phyloP scores from a whole-genome alignment of 2,797 vertebrate genomes.

The Paedocypris micromegethes region DNA sequence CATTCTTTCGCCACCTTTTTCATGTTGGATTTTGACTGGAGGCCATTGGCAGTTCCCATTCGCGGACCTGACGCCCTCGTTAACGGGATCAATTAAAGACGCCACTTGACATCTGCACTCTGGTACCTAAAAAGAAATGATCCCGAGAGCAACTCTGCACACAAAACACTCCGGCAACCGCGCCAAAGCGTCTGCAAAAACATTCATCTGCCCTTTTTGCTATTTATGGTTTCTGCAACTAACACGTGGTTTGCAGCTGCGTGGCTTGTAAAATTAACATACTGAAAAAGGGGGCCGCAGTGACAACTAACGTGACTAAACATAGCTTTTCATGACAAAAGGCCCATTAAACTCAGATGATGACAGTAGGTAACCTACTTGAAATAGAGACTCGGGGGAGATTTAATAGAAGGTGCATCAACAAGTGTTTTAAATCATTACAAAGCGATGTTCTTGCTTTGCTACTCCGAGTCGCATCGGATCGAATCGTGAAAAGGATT shows the following conservation, averaged over 20 bases:
- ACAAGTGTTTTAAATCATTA: too few relatives aligned
- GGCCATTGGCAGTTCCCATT: slow-evolving; percentile 52
- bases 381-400: slow-evolving; percentile 11
- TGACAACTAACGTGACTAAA: slow-evolving; percentile 16
- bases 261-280: slow-evolving; percentile 29
- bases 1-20: slow-evolving; percentile 50
- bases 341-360: slow-evolving; percentile 18
- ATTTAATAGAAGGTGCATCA: neutral
- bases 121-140: slow-evolving; percentile 45
- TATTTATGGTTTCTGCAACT: slow-evolving; percentile 16
- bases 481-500: too few relatives aligned
- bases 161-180: slow-evolving; percentile 6
- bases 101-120: slow-evolving; percentile 57
- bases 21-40: slow-evolving; percentile 61
- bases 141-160: slow-evolving; percentile 34
- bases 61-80: slow-evolving; percentile 46
- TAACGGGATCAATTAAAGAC: slow-evolving; percentile 66
- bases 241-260: slow-evolving; percentile 32
- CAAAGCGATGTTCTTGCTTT: too few relatives aligned
- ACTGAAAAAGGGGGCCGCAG: slow-evolving; percentile 6
- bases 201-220: slow-evolving; percentile 26
- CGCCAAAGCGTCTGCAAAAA: slow-evolving; percentile 27
- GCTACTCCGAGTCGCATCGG: too few relatives aligned
- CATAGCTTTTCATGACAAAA: slow-evolving; percentile 38
- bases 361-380: slow-evolving; percentile 24